Evolutionary conservation across 1,140 invertebrate species (phyloP).

Genomic region (Thaumatotibia leucotreta): DNA sequence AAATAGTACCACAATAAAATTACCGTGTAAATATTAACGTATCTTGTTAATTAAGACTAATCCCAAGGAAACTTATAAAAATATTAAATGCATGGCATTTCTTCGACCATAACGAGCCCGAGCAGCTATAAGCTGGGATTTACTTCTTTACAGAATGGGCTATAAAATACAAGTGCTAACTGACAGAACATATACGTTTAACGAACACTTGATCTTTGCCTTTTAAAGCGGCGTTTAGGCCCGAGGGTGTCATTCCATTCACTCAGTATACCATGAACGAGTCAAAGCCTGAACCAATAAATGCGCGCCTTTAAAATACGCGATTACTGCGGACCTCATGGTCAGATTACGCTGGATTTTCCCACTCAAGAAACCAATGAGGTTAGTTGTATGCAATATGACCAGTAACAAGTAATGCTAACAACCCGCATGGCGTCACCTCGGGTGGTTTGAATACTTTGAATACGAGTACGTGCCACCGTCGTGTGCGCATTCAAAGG

Average conservation of each 20-base stretch:
- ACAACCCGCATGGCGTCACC: slow-evolving; percentile 25
- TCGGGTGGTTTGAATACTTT: slow-evolving; percentile 38
- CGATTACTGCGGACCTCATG: slow-evolving; percentile 19
- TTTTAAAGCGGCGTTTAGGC: background rate
- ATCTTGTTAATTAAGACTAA: background rate
- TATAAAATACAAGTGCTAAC: slow-evolving; percentile 2
- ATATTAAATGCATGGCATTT: background rate
- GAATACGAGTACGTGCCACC: slow-evolving; percentile 30
- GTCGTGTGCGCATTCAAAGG: slow-evolving; percentile 38
- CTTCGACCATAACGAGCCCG: background rate
- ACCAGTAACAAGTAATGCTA: slow-evolving; percentile 37
- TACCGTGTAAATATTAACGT: background rate
- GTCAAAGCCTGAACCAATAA: background rate
- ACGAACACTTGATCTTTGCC: slow-evolving; percentile 14
- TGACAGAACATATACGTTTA: background rate
- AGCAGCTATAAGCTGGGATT: background rate
- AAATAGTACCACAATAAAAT: too few relatives aligned
- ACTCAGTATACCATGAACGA: background rate
- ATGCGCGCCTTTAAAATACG: background rate
- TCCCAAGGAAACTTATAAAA: background rate
- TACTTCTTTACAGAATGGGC: background rate
- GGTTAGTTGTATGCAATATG: too few relatives aligned
- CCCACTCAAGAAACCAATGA: too few relatives aligned
- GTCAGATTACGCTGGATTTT: background rate
- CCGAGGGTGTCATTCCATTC: background rate